Evolutionary conservation across 2,113 vertebrate species (phyloP).

Genomic region (Gambusia affinis): DNA sequence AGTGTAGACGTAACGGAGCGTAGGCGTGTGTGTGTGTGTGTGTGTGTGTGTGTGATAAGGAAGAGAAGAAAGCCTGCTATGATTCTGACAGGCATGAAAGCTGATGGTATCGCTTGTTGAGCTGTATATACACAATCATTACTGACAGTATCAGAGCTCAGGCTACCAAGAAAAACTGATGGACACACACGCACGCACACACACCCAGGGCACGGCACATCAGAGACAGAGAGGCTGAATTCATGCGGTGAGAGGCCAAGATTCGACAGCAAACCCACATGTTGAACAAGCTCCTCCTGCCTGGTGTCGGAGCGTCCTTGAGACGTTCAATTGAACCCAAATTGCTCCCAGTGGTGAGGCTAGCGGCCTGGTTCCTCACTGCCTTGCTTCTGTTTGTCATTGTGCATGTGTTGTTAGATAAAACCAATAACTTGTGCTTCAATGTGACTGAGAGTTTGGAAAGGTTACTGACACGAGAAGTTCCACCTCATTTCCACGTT

Average conservation of each 20-base stretch:
- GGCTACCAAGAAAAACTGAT: slow-evolving; percentile 39
- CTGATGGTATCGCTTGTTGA: slow-evolving; percentile 27
- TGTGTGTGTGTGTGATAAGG: background rate
- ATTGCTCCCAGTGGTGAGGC: background rate
- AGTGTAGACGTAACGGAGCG: slow-evolving; percentile 8
- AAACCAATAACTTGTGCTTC: background rate
- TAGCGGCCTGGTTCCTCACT: background rate
- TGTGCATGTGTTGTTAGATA: background rate
- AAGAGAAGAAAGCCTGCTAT: slow-evolving; percentile 17
- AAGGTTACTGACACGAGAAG: too few species aligned
- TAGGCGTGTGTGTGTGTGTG: slow-evolving; percentile 16
- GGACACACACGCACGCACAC: slow-evolving; percentile 18
- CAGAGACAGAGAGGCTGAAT: background rate
- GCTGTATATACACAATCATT: slow-evolving; percentile 21
- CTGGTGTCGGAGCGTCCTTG: slow-evolving; percentile 26
- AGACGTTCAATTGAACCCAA: background rate
- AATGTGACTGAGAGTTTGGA: too few species aligned
- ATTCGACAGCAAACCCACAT: slow-evolving; percentile 12
- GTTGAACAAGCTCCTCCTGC: background rate
- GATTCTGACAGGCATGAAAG: slow-evolving; percentile 29
- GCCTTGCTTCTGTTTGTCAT: background rate
- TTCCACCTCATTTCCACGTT: too few species aligned
- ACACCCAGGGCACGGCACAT: slow-evolving; percentile 23
- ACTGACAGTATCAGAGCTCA: slow-evolving; percentile 32
- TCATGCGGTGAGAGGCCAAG: slow-evolving; percentile 9